Conservation (phyloP, 2,888 invertebrate genomes). For the Diachrysia chrysitis region DNA sequence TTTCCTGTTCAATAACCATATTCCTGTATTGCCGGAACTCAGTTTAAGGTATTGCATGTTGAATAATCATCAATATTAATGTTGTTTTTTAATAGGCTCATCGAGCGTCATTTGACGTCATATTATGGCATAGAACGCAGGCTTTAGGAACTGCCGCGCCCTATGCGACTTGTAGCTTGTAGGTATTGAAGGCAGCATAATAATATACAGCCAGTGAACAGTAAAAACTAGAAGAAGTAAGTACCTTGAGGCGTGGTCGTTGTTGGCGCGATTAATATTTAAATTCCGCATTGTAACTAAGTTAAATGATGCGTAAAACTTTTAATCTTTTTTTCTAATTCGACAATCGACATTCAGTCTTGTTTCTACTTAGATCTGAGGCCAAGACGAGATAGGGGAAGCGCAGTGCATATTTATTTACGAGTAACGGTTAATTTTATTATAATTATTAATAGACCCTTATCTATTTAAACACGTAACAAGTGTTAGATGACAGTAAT, state of each 20-base stretch:
- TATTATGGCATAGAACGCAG: not conserved
- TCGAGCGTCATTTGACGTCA: not conserved
- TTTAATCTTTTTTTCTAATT: no score
- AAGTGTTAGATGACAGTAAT: no score
- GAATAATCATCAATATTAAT: not conserved
- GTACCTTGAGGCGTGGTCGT: not conserved
- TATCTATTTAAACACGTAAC: no score
- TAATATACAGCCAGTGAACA: not conserved
- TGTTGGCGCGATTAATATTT: not conserved
- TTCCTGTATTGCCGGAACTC: conserved; percentile 1
- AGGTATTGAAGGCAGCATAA: not conserved
- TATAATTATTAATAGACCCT: no score
- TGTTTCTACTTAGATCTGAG: no score
- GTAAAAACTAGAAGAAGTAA: conserved; percentile 7
- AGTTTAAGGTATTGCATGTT: not conserved
- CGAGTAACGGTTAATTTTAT: no score
- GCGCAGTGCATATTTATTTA: no score
- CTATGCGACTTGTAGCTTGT: not conserved
- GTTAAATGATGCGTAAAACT: not conserved
- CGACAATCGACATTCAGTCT: no score
- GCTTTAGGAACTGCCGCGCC: no score
- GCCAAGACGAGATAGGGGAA: no score
- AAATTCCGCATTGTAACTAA: not conserved
- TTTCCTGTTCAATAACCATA: not conserved
- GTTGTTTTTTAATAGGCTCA: not conserved